Conservation (phyloP, 64 coral and sea anemone species). For the Montipora efflorescens region DNA sequence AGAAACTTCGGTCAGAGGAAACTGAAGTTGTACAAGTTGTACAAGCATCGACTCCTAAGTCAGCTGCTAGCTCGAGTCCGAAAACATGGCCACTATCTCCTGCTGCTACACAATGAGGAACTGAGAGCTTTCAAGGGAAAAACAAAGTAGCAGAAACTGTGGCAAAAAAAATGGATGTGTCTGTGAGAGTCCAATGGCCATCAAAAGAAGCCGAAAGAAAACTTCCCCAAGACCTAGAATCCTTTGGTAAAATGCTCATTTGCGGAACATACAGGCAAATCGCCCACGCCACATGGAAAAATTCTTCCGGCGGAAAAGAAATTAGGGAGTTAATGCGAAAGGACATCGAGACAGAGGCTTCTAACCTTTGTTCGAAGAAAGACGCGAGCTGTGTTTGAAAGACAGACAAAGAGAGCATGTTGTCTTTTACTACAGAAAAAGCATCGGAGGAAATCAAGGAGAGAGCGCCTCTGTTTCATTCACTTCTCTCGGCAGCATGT, state of each 20-base stretch:
- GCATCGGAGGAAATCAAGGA: not conserved
- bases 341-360: constrained; percentile 49
- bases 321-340: constrained; percentile 29
- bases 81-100: no score
- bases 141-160: not conserved
- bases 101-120: not conserved
- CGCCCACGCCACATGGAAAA: constrained; percentile 67
- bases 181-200: constrained; percentile 18
- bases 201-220: constrained; percentile 33
- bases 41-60: no score
- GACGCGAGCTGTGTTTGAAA: constrained; percentile 36
- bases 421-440: constrained; percentile 53
- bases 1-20: no score
- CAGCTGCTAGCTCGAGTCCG: no score
- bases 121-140: not conserved
- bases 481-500: constrained; percentile 3
- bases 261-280: constrained; percentile 82
- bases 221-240: constrained; percentile 68
- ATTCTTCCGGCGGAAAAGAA: constrained; percentile 37
- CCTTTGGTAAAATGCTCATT: constrained; percentile 73
- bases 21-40: no score
- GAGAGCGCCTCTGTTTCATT: constrained; percentile 37
- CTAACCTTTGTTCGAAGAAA: constrained; percentile 43
- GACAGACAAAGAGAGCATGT: constrained; percentile 33
- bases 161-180: not conserved